Evolutionary conservation across 2,888 invertebrate species (phyloP).

Genomic region (Brachypalpus laphriformis): DNA sequence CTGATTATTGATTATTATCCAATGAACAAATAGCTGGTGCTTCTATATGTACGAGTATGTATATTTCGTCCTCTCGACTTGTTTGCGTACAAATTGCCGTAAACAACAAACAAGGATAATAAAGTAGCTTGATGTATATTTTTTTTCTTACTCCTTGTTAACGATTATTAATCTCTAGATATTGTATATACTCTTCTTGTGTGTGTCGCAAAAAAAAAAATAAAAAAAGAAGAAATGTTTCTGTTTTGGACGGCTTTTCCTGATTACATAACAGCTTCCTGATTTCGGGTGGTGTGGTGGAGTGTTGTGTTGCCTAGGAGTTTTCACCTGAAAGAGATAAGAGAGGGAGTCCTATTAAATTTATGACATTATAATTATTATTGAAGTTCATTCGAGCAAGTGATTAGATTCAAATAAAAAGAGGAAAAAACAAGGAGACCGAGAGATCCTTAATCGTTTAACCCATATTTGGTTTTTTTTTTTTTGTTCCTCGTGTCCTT

Average conservation of each 20-base stretch:
- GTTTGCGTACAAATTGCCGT: slow-evolving; percentile 66
- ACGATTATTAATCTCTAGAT: slow-evolving; percentile 30
- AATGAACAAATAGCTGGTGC: slow-evolving; percentile 55
- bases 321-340: slow-evolving; percentile 58
- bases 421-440: slow-evolving; percentile 2
- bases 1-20: slow-evolving; percentile 71
- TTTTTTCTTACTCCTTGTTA: slow-evolving; percentile 1
- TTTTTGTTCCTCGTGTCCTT: slow-evolving; percentile 11
- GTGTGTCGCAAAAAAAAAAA: background rate
- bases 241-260: slow-evolving; percentile 67
- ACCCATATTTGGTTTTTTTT: slow-evolving; percentile 32
- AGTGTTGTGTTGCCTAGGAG: slow-evolving; percentile 46
- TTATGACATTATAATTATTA: slow-evolving; percentile 29
- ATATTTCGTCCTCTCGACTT: slow-evolving; percentile 32
- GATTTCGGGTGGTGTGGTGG: slow-evolving; percentile 40
- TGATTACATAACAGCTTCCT: slow-evolving; percentile 58
- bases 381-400: slow-evolving; percentile 43
- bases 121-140: slow-evolving; percentile 52
- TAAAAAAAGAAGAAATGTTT: slow-evolving; percentile 18
- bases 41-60: background rate
- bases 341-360: slow-evolving; percentile 34
- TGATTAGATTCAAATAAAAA: slow-evolving; percentile 43
- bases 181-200: slow-evolving; percentile 25
- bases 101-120: slow-evolving; percentile 70
- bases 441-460: background rate